Conservation (phyloP, 1,140 invertebrate genomes). For the Onthophagus taurus region DNA sequence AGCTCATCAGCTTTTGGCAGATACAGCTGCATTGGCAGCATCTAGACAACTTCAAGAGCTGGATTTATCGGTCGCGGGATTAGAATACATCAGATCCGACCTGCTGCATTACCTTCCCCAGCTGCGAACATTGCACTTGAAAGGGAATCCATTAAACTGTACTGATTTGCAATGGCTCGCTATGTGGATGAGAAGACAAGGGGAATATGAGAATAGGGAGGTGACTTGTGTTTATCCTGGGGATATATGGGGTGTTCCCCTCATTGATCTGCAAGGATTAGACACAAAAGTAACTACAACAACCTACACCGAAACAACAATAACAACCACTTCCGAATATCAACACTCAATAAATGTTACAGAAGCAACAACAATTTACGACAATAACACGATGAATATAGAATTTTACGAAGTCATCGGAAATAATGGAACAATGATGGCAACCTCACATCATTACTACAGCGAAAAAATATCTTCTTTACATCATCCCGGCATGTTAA, state of each 20-base stretch:
- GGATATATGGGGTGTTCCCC: slow-evolving; percentile 34
- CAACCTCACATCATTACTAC: too few relatives aligned
- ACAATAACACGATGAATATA: too few relatives aligned
- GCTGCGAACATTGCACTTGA: slow-evolving; percentile 48
- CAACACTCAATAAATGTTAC: background rate
- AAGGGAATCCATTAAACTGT: slow-evolving; percentile 56
- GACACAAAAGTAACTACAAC: too few relatives aligned
- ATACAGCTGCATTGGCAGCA: slow-evolving; percentile 58
- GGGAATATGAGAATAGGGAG: slow-evolving; percentile 36
- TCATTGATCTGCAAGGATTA: slow-evolving; percentile 37
- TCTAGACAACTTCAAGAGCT: slow-evolving; percentile 57
- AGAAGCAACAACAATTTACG: too few relatives aligned
- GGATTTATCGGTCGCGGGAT: slow-evolving; percentile 54
- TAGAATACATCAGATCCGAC: slow-evolving; percentile 55
- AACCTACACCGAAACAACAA: too few relatives aligned
- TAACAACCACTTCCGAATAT: background rate
- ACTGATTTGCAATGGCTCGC: slow-evolving; percentile 52
- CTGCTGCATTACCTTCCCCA: slow-evolving; percentile 60
- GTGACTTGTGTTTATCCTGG: slow-evolving; percentile 37
- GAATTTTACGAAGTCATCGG: too few relatives aligned
- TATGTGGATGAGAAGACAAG: slow-evolving; percentile 51
- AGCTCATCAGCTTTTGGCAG: slow-evolving; percentile 54
- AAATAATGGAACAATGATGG: too few relatives aligned
- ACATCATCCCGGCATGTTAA: slow-evolving; percentile 43
- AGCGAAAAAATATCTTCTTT: slow-evolving; percentile 28